Base-by-base conservation (phyloP, 2,797 vertebrate genomes). In the Cyclura pinguis region DNA sequence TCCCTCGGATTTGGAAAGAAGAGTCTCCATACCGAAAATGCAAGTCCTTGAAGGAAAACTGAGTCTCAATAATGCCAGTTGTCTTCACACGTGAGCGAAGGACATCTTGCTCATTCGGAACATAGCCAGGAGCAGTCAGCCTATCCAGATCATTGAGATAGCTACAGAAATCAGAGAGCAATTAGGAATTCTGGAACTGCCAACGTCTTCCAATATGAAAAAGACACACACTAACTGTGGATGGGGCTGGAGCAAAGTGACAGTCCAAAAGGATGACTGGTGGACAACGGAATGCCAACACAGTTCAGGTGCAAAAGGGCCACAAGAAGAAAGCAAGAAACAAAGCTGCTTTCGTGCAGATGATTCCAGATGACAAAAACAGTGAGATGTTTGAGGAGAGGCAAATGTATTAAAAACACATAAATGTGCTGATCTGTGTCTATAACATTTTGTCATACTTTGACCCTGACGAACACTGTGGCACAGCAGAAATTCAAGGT, bases 11-110 rank as follows among this genome's bases (percentile, higher is more conserved):
- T 5, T 12, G 1, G 59, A 50, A 38, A 69, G 32, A 89, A 24
- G 0, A 0, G 0, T 18, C 91, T 78, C 91, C 76, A 0, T 96
- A 97, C 97, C 97, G 97, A 96, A 97, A 98, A 35, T 97, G 95
- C 89, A 97, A 91, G 50, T 97, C 97, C 95, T 98, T 97, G 93
- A 98, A 97, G 85, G 97, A 97, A 96, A 98, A 97, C 9, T 97
- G 97, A 16, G 97, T 97, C 94, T 97, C 97, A 88, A 97, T 97
- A 59, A 97, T 97, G 12, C 97, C 97, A 0, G 97, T 97, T 16
- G 97, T 97, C 94, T 97, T 97, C 85, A 97, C 97, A 77, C 96
- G 84, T 73, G 97, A 97, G 76, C 96, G 96, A 47, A 97, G 94
- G 91, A 97, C 95, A 0, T 97, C 97, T 89, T 97, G 97, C 29